Evolutionary conservation across 53 echinoderm and acorn worm genomes (phyloP).

Genomic region (Hippasteria phrygiana): DNA sequence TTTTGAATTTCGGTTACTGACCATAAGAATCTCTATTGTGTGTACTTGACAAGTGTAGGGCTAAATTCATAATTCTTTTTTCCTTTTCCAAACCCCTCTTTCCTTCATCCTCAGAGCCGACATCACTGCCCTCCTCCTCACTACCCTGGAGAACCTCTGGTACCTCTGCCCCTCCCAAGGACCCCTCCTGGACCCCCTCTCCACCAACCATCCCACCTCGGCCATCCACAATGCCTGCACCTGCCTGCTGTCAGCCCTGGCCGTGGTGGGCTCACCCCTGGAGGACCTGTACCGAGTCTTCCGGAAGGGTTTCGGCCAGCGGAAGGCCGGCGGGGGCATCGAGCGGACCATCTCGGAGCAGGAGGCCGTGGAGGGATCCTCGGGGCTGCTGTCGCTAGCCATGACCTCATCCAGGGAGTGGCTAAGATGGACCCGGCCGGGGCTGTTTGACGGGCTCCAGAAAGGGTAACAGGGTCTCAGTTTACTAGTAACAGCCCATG

Average conservation of each 20-base stretch:
- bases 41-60: background rate
- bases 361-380: conserved; percentile 53
- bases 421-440: conserved; percentile 86
- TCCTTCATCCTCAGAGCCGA: conserved; percentile 70
- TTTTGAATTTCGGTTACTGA: no score
- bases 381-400: conserved; percentile 50
- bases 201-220: conserved; percentile 48
- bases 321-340: conserved; percentile 11
- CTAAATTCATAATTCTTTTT: background rate
- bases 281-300: conserved; percentile 85
- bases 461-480: conserved; percentile 68
- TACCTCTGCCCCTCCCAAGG: conserved; percentile 75
- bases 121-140: conserved; percentile 83
- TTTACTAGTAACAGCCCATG: no score
- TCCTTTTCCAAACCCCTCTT: background rate
- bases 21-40: no score
- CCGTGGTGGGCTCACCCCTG: conserved; percentile 86
- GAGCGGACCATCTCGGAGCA: conserved; percentile 67
- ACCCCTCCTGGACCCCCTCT: conserved; percentile 73
- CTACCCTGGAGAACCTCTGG: conserved; percentile 85
- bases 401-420: conserved; percentile 64
- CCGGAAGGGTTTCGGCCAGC: conserved; percentile 82
- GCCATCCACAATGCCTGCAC: conserved; percentile 86
- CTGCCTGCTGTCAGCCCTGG: conserved; percentile 78
- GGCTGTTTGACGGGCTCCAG: conserved; percentile 75